These are phyloP conservation scores for Buathra laborator DNA, from an alignment of 2,888 invertebrate genomes.

Conservation along the genomic window DNA sequence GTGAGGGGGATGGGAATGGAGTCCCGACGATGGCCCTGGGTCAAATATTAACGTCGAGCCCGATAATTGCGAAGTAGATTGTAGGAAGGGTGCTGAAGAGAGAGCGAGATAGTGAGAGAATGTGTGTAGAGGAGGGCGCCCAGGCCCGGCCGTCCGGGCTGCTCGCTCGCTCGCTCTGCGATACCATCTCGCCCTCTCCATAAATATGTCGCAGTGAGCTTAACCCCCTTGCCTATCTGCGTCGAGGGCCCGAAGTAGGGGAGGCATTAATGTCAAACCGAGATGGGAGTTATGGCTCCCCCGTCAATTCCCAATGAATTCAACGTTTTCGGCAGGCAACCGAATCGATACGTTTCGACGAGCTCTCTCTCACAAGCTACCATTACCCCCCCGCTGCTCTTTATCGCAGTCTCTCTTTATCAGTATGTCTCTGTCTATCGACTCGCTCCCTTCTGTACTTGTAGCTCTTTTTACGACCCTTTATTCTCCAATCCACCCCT, in stretches of 20 bases:
- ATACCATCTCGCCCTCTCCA: conserved; percentile 85
- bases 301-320: conserved; percentile 85
- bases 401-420: conserved; percentile 56
- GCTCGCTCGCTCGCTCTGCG: conserved; percentile 73
- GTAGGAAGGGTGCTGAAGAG: conserved; percentile 77
- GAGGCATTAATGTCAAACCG: conserved; percentile 85
- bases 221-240: conserved; percentile 85
- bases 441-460: conserved; percentile 54
- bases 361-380: conserved; percentile 66
- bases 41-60: conserved; percentile 85
- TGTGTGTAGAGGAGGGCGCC: conserved; percentile 49
- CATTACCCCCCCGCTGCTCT: conserved; percentile 45
- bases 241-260: conserved; percentile 81
- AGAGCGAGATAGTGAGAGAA: conserved; percentile 43
- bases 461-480: conserved; percentile 60
- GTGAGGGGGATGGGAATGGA: conserved; percentile 52
- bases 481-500: conserved; percentile 49
- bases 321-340: conserved; percentile 83
- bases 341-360: conserved; percentile 83
- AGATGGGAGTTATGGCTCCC: conserved; percentile 85
- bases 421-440: conserved; percentile 43
- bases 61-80: conserved; percentile 85
- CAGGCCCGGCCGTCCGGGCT: conserved; percentile 61
- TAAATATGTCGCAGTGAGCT: conserved; percentile 85
- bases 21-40: conserved; percentile 74